Conservation (phyloP, 37 sponge, comb jelly and placozoan species). For the Cladorhizidae sp. region DNA sequence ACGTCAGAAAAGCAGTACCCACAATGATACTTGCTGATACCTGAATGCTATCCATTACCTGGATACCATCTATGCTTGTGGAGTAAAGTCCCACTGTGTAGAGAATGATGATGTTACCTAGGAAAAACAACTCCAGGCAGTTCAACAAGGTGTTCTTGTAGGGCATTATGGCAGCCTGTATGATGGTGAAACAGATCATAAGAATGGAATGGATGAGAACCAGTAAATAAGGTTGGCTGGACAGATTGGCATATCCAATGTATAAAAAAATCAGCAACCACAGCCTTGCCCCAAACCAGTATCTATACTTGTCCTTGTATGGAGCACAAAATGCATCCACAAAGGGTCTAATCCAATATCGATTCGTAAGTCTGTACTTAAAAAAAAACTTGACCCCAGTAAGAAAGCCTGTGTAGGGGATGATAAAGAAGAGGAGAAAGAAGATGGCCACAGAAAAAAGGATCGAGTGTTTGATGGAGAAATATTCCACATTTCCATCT, state of each 20-base stretch:
- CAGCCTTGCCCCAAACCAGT: constrained; percentile 34
- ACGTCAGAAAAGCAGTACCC: constrained; percentile 6
- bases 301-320: constrained; percentile 42
- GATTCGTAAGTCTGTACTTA: constrained; percentile 4
- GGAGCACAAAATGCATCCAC: constrained; percentile 44
- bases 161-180: constrained; percentile 17
- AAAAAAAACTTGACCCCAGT: background rate
- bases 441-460: background rate
- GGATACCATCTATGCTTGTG: too few relatives aligned
- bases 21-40: background rate
- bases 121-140: constrained; percentile 15
- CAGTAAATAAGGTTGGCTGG: background rate
- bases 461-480: background rate
- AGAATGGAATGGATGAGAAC: background rate
- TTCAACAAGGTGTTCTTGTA: constrained; percentile 8
- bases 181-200: background rate
- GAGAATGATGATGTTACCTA: background rate
- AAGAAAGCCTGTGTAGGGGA: constrained; percentile 18
- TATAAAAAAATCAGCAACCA: constrained; percentile 10
- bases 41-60: background rate
- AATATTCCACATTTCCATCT: constrained; percentile 11
- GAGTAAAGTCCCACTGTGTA: background rate
- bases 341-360: constrained; percentile 17
- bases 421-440: constrained; percentile 5
- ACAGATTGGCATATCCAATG: background rate